phyloP scores from a whole-genome alignment of 2,888 invertebrate species.

The Cheilosia vernalis region DNA sequence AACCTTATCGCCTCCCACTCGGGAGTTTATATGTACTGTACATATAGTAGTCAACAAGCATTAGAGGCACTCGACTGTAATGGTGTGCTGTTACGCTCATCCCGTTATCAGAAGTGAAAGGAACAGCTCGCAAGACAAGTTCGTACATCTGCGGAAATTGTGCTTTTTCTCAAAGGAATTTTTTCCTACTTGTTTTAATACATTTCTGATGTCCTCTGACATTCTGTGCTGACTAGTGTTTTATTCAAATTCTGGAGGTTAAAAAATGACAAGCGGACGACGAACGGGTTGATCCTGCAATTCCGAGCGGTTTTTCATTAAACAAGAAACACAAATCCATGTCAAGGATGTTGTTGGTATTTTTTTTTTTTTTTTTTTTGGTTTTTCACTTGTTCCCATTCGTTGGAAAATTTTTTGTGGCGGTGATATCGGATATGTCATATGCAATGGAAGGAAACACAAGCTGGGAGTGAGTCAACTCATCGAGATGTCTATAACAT shows the following conservation, averaged over 20 bases:
- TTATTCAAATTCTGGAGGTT: constrained; percentile 54
- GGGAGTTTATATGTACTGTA: not conserved
- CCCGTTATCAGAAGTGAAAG: constrained; percentile 10
- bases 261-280: constrained; percentile 33
- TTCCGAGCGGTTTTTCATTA: constrained; percentile 32
- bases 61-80: constrained; percentile 23
- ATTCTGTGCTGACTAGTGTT: constrained; percentile 54
- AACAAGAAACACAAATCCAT: constrained; percentile 26
- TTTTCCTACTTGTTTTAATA: not conserved
- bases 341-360: constrained; percentile 56
- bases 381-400: not conserved
- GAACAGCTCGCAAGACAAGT: constrained; percentile 10
- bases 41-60: constrained; percentile 31
- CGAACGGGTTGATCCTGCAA: constrained; percentile 31
- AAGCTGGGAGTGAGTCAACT: not conserved
- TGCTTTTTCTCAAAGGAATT: constrained; percentile 11
- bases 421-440: not conserved
- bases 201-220: constrained; percentile 30
- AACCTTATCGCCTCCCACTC: constrained; percentile 31
- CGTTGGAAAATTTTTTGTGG: constrained; percentile 15
- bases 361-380: not conserved
- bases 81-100: constrained; percentile 6
- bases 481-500: not conserved
- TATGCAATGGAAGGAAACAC: too few species aligned
- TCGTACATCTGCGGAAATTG: constrained; percentile 10